Evolutionary conservation across 2,113 vertebrate genomes (phyloP), one percentile per base, ranked within the genome.

Genomic region (Triplophysa tibetana): DNA sequence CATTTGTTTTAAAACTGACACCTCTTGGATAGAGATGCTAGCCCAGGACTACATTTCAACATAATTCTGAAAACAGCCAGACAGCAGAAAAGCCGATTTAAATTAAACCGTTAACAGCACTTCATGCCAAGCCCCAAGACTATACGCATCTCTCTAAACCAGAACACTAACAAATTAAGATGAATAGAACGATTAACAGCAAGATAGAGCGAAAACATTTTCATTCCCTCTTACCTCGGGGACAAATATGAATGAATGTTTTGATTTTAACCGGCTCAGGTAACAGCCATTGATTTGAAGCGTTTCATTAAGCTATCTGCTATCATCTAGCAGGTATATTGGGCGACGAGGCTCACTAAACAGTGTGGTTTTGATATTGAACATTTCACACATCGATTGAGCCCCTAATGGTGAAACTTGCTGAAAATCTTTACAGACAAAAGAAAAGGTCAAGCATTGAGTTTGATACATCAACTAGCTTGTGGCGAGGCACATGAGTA

Each of bases 341-440:
- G 48, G 56, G 26, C 54, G 38, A n/a, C 2, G 24, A 61, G 65
- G 66, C 43, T 24, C 41, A 17, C 21, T 54, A 16, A 19, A 63
- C 41, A 24, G 38, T 48, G 19, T 21, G 10, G 21, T 58, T 72
- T 24, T 72, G 24, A 65, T 67, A 16, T 24, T 26, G 21, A 48
- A 19, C n/a, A 74, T 82, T 65, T 62, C 29, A 45, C 67, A 33
- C 77, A 38, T 66, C 45, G 62, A 80, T 75, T 65, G 52, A 43
- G 45, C 43, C n/a, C 14, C 69, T 52, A 33, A 70, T 38, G 70
- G 23, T 43, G 52, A 72, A 74, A 26, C 50, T 1, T 3, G 64
- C 17, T 43, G 48, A 43, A 76, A 69, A 79, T 58, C 64, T 50
- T 74, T 66, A 80, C 69, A 74, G 62, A 73, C 68, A 80, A 80